A percentile compares a stretch with the other conserved stretches of the same genome.
These are phyloP conservation scores for Trichoplusia ni DNA, from an alignment of 1,140 invertebrate genomes.

Conservation along the genomic window DNA sequence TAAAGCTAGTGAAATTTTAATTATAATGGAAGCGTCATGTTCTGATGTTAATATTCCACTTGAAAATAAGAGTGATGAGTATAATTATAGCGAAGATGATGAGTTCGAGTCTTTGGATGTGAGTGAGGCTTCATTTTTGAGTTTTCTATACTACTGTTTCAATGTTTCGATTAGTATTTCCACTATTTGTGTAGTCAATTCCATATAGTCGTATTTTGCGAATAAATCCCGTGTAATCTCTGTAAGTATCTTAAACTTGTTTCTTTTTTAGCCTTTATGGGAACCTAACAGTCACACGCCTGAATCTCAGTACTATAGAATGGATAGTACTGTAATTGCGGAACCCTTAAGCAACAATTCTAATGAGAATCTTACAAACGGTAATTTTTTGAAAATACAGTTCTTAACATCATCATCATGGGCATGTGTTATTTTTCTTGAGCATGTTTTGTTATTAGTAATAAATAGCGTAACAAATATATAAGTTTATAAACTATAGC, in stretches of 20 bases:
- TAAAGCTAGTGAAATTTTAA: neutral
- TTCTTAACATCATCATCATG: no score
- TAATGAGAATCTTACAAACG: neutral
- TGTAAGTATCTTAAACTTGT: neutral
- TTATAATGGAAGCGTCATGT: neutral
- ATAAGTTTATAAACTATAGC: no score
- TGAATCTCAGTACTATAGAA: neutral
- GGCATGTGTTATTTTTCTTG: no score
- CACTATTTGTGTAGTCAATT: no score
- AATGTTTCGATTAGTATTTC: no score
- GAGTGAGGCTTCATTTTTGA: neutral
- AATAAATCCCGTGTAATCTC: no score
- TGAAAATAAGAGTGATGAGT: neutral
- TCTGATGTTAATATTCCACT: neutral
- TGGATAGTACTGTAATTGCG: neutral
- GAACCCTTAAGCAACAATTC: neutral
- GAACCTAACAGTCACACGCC: neutral
- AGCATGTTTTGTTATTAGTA: no score
- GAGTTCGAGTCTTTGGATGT: neutral
- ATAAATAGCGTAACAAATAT: no score
- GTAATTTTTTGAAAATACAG: neutral
- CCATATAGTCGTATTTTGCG: no score
- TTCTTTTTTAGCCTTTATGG: slow-evolving; percentile 14
- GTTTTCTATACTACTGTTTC: no score
- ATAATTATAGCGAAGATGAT: neutral